Percentiles rank a stretch among this genome's conserved stretches.
Evolutionary conservation across 2,888 invertebrate species (phyloP).

Genomic region (Pharmacophagus antenor): DNA sequence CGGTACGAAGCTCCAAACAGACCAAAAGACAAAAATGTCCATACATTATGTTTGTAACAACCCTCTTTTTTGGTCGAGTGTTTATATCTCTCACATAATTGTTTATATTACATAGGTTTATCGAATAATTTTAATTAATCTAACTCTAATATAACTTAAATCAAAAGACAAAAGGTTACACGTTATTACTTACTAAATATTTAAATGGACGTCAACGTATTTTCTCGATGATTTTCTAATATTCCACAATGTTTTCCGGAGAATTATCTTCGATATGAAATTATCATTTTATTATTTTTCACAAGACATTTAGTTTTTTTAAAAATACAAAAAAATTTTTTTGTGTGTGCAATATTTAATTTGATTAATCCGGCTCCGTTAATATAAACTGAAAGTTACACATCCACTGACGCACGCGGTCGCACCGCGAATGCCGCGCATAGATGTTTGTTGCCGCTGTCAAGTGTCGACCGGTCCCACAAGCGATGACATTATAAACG

Average conservation of each 20-base stretch:
- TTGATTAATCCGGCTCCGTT: neutral
- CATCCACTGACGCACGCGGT: slow-evolving; percentile 5
- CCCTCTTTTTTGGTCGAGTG: too few relatives aligned
- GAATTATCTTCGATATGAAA: neutral
- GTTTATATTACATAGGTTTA: too few relatives aligned
- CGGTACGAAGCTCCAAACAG: too few relatives aligned
- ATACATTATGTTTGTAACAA: too few relatives aligned
- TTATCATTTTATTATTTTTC: neutral
- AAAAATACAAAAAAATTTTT: neutral
- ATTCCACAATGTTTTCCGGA: neutral
- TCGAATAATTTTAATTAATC: neutral
- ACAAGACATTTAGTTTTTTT: slow-evolving; percentile 5
- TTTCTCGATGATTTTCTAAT: slow-evolving; percentile 1
- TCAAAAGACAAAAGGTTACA: neutral
- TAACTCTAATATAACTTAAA: neutral
- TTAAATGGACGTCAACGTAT: neutral
- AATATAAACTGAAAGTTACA: slow-evolving; percentile 2
- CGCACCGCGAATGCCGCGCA: slow-evolving; percentile 16
- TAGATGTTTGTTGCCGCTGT: neutral
- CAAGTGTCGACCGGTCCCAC: slow-evolving; percentile 8
- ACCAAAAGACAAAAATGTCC: too few relatives aligned
- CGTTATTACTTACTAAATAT: slow-evolving; percentile 18
- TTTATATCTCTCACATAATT: too few relatives aligned
- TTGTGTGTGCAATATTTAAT: slow-evolving; percentile 1
- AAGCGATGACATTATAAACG: slow-evolving; percentile 25